A percentile compares a stretch with the other conserved stretches of the same genome.
These are phyloP conservation scores for Diachasmimorpha longicaudata DNA, from an alignment of 1,140 invertebrate species.

Conservation along the genomic window DNA sequence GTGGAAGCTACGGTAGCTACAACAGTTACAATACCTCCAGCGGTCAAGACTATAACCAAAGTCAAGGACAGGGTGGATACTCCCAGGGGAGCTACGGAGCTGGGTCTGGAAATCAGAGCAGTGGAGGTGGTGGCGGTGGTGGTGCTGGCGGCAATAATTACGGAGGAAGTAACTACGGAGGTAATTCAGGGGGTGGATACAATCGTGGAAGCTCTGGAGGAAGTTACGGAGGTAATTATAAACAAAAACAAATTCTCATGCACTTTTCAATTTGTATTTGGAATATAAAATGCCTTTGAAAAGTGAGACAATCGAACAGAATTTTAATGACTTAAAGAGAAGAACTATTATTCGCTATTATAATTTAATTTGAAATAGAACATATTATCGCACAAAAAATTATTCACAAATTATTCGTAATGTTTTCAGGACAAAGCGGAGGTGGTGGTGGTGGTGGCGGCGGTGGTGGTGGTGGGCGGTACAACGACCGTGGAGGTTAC, in stretches of 20 bases:
- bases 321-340: neutral
- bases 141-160: conserved; percentile 45
- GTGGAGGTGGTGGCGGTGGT: conserved; percentile 50
- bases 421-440: conserved; percentile 42
- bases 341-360: neutral
- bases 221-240: conserved; percentile 41
- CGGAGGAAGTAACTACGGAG: conserved; percentile 50
- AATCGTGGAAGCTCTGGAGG: conserved; percentile 41
- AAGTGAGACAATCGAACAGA: neutral
- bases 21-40: conserved; percentile 40
- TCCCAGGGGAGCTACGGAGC: conserved; percentile 55
- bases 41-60: conserved; percentile 47
- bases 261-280: neutral
- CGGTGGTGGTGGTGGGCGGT: conserved; percentile 64
- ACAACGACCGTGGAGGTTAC: conserved; percentile 34
- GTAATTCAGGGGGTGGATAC: conserved; percentile 46
- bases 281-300: neutral
- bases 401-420: conserved; percentile 1
- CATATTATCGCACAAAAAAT: no score
- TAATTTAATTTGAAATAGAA: no score
- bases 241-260: neutral
- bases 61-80: conserved; percentile 48
- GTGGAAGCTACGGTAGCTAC: conserved; percentile 51
- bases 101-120: conserved; percentile 49
- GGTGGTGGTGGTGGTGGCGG: conserved; percentile 50